Percentiles rank a stretch among this genome's conserved stretches.
Evolutionary conservation across 2,113 vertebrate species (phyloP).

Genomic region (Raja brachyura): DNA sequence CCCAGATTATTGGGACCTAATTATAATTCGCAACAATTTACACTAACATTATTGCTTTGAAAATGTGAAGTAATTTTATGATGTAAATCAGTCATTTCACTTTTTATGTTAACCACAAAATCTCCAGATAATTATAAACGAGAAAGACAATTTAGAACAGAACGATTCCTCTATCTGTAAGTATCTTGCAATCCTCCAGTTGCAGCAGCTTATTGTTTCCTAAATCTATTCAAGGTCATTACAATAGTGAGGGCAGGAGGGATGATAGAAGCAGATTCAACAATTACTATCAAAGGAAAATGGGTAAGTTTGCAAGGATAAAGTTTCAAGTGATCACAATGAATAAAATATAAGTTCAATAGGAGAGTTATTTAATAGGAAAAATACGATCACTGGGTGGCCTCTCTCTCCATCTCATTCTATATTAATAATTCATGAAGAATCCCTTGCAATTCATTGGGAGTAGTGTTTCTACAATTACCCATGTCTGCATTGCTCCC

Average conservation of each 20-base stretch:
- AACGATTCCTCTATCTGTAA: neutral
- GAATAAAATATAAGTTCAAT: neutral
- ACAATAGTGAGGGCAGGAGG: neutral
- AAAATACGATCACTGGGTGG: neutral
- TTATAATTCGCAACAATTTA: neutral
- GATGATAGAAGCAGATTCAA: neutral
- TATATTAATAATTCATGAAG: neutral
- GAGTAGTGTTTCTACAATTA: neutral
- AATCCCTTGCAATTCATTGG: neutral
- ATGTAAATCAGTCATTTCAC: neutral
- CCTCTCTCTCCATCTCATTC: neutral
- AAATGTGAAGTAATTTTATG: neutral
- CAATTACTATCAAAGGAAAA: neutral
- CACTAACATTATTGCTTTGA: neutral
- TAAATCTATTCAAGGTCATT: neutral
- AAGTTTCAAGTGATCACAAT: neutral
- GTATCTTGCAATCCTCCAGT: neutral
- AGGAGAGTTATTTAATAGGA: neutral
- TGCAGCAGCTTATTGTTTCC: neutral
- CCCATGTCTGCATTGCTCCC: neutral
- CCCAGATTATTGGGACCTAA: neutral
- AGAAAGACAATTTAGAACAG: neutral
- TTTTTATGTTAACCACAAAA: neutral
- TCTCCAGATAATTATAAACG: neutral
- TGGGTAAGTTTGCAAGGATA: neutral